Base-by-base conservation (phyloP, 2,888 invertebrate species). In the Scaptomyza caliginosa region DNA sequence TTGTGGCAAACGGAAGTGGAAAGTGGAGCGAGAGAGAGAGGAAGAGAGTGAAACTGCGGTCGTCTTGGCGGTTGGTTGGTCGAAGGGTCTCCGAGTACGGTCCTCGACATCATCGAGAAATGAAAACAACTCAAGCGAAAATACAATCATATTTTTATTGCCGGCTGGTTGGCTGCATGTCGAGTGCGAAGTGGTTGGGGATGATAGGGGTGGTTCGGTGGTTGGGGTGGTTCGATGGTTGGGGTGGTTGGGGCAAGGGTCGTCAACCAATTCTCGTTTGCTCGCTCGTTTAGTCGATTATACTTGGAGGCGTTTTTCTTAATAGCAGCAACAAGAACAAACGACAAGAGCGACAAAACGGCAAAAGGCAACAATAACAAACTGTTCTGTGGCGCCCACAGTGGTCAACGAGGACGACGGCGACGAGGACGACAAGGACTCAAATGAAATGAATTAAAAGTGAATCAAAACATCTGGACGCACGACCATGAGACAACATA, bases 61-160 rank as follows among this genome's bases (percentile, higher is more conserved):
- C 73, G 60, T 60, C 51, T 51, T 51, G 30, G 19, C 19, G 46
- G 30, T 30, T n/a, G 8, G 63, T 28, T 5, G n/a, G 59, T 11
- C 30, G 30, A 13, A 5, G 6, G 32, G 32, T 13, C 21, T 54
- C 43, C 40, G 76, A 59, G 60, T 34, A 46, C 59, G 64, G 67
- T 85, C 59, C 79, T 66, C 81, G 83, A 86, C 81, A 86, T 87
- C 87, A 81, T 85, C 81, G 81, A 81, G 89, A 86, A 88, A 80
- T 86, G 83, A 86, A 89, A 89, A 77, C 86, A 88, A 89, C 87
- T 89, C 90, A 89, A 81, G 89, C 83, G 90, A 86, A 90, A 89
- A 89, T 84, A 89, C 85, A 89, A 90, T 89, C 89, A 89, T 90
- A 89, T 88, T 89, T 90, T 89, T 86, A 88, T 89, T 90, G 80